These are phyloP conservation scores for Trypoxylus dichotomus DNA, from an alignment of 1,140 invertebrate species.

Conservation along the genomic window DNA sequence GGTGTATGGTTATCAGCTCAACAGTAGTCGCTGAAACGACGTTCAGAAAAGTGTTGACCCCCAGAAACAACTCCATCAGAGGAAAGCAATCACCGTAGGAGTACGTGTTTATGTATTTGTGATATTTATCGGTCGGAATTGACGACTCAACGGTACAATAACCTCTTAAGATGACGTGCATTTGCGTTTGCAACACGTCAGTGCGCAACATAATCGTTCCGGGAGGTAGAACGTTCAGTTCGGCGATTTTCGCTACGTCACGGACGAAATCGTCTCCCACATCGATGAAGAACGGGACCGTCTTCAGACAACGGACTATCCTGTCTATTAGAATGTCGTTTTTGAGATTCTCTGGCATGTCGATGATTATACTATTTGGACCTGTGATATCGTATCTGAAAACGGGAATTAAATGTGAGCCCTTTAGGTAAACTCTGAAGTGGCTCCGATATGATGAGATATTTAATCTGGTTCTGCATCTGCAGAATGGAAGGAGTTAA, in stretches of 20 bases:
- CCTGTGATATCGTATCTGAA: conserved; percentile 11
- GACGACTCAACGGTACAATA: conserved; percentile 15
- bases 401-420: not conserved
- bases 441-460: too few species aligned
- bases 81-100: conserved; percentile 32
- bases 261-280: not conserved
- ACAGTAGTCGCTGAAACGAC: conserved; percentile 31
- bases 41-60: conserved; percentile 30
- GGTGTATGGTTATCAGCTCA: conserved; percentile 30
- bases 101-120: conserved; percentile 1
- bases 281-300: conserved; percentile 25
- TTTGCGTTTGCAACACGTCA: not conserved
- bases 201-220: not conserved
- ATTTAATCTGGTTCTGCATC: too few species aligned
- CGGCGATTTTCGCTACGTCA: not conserved
- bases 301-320: conserved; percentile 28
- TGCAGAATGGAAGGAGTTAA: too few species aligned
- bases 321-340: not conserved
- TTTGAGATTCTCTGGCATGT: not conserved
- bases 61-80: conserved; percentile 30
- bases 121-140: conserved; percentile 32
- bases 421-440: too few species aligned
- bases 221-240: conserved; percentile 21
- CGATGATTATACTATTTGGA: not conserved
- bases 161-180: conserved; percentile 30